Base-by-base conservation (phyloP, 2,888 invertebrate genomes). In the Sinodicranocentrus sp. region DNA sequence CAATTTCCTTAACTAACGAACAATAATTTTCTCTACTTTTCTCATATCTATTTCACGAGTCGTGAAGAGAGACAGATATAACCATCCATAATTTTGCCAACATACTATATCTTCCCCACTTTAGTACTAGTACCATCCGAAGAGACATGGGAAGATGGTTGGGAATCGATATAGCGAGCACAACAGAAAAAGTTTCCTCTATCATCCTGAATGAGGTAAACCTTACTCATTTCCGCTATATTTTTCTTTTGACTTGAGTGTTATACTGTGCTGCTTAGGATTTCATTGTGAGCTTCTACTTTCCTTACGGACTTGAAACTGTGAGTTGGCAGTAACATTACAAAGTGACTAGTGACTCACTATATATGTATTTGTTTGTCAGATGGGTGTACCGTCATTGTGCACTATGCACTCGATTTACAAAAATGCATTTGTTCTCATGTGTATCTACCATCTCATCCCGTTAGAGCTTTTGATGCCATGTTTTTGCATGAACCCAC, bases 11-110 rank as follows among this genome's bases (percentile, higher is more conserved):
- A 77, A 77, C 77, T 57, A 63, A 54, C 63, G 25, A 21, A 75
- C 52, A 63, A 65, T 52, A 65, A 75, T 57, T 57, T 21, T 52
- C 65, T 63, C 61, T 26, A 26, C 65, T 68, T 48, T 77, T 67
- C 67, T 19, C 77, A 77, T 77, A 67, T 76, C 76, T 76, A 33
- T 75, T 75, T 75, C 63, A 75, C 25, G 65, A 76, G 54, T 76
- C 65, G 33, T 76, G 65, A 28, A 65, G 43, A 76, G 17, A 33
- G 75, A 76, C 65, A 67, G 65, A 52, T 48, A 73, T 44, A 54
- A 21, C 15, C 54, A 72, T 72, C 59, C 57, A 73, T 61, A 61
- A 13, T 59, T 73, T 17, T 48, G 28, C 59, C 26, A 1, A 10
- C 15, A 15, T 15, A 2, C 48, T 5, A 3, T 48, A 48, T n/a